A percentile compares a stretch with the other conserved stretches of the same genome.
These are phyloP conservation scores for Pyrrhia umbra DNA, from an alignment of 2,888 invertebrate genomes.

Conservation along the genomic window DNA sequence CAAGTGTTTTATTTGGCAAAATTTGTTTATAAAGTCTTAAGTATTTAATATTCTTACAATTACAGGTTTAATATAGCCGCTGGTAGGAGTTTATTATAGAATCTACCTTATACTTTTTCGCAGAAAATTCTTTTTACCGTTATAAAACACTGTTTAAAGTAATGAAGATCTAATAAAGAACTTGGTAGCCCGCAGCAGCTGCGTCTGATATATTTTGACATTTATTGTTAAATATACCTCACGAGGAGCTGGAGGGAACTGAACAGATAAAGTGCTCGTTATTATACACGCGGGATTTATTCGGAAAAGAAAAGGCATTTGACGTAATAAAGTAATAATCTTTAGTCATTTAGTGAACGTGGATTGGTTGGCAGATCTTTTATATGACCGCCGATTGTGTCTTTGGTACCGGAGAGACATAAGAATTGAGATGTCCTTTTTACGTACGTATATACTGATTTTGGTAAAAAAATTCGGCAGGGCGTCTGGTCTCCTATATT, in stretches of 20 bases:
- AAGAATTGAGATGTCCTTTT: slow-evolving; percentile 8
- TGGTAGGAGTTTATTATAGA: too few relatives aligned
- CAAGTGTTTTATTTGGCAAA: too few relatives aligned
- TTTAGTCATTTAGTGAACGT: slow-evolving; percentile 17
- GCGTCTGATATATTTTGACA: slow-evolving; percentile 22
- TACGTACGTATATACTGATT: background rate
- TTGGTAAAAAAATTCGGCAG: background rate
- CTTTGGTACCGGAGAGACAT: background rate
- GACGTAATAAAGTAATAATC: slow-evolving; percentile 44
- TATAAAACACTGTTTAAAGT: background rate
- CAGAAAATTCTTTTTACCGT: background rate
- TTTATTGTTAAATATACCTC: slow-evolving; percentile 27
- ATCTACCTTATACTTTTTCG: too few relatives aligned
- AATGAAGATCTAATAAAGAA: slow-evolving; percentile 6
- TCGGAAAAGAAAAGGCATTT: slow-evolving; percentile 13
- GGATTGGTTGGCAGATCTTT: slow-evolving; percentile 19
- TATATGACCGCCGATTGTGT: background rate
- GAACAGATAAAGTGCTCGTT: slow-evolving; percentile 1
- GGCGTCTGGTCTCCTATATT: background rate
- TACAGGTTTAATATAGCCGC: too few relatives aligned
- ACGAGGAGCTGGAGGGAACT: background rate
- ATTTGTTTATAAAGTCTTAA: too few relatives aligned
- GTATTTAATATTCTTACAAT: too few relatives aligned
- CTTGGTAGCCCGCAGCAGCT: slow-evolving; percentile 6
- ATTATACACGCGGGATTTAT: slow-evolving; percentile 1